Evolutionary conservation across 2,888 invertebrate species (phyloP), one percentile per base, ranked within the genome.

Genomic region (Tenthredo notha): DNA sequence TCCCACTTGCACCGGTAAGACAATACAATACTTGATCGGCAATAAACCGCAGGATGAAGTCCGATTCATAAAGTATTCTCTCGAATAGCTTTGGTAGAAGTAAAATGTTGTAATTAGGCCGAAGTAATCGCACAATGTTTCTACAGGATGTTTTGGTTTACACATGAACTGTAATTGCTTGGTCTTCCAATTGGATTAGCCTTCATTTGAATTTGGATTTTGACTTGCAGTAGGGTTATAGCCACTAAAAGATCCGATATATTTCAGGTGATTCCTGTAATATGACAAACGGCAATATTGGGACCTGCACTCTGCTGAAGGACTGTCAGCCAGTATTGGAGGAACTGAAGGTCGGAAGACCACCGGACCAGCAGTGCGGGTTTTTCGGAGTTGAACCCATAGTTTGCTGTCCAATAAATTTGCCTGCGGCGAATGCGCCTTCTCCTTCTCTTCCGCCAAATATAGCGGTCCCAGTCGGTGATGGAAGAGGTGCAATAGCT

Each of bases 1-100:
- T 74, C 92, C 92, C 25, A 72, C 72, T 40, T 93, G 93, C 72
- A 18, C 15, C 6, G 70, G 70, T 70, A 6, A 70, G 70, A 33
- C 37, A 2, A 33, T 12, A 70, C 4, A 2, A 18, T 37, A 0
- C 0, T 12, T 6, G 2, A 37, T 70, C 12, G 29, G 21, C 29
- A 0, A 43, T 12, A 47, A 47, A 47, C 3, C 5, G 33, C 67
- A 15, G 33, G 29, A 29, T 33, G 5, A 67, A 67, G 2, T 67
- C 29, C 67, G 33, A 1, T 15, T 1, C 2, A 58, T 21, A 0
- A 58, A 58, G 6, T 58, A 58, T 58, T 58, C 9, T 58, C 21
- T 6, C 18, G 7, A 58, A 58, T 21, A 58, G 58, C 7, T 58
- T 58, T 58, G 18, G 58, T 58, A 9, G n/a, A n/a, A 58, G 21